These are phyloP conservation scores for Sphaeridia pumilis DNA, from an alignment of 2,888 invertebrate species.

Conservation along the genomic window DNA sequence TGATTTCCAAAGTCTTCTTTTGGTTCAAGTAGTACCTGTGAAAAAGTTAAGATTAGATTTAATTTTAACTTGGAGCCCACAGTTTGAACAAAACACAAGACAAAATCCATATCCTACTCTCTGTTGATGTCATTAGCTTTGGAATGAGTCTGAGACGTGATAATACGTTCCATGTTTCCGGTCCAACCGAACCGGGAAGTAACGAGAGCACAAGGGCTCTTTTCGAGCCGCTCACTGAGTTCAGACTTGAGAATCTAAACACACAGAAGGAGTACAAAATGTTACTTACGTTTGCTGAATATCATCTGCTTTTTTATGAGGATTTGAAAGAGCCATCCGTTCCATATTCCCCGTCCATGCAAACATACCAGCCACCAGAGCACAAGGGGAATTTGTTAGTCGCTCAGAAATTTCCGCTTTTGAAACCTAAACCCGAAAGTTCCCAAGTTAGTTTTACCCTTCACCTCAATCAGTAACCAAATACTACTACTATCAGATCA, in stretches of 20 bases:
- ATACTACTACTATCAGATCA: too few species aligned
- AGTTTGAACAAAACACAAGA: too few species aligned
- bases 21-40: constrained; percentile 70
- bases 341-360: constrained; percentile 99
- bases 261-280: constrained; percentile 16
- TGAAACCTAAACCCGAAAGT: constrained; percentile 45
- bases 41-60: too few species aligned
- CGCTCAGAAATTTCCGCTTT: constrained; percentile 79
- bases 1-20: constrained; percentile 94
- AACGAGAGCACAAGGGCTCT: constrained; percentile 50
- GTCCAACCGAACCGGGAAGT: constrained; percentile 52
- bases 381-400: constrained; percentile 83
- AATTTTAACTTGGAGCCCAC: background rate
- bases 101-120: too few species aligned
- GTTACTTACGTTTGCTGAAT: constrained; percentile 57
- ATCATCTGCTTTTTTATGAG: constrained; percentile 90
- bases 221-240: constrained; percentile 47
- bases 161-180: constrained; percentile 54
- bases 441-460: constrained; percentile 1
- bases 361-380: constrained; percentile 88
- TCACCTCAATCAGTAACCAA: too few species aligned
- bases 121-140: constrained; percentile 47
- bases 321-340: constrained; percentile 84
- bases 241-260: constrained; percentile 46
- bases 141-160: constrained; percentile 49